Base-by-base conservation (phyloP, 2,888 invertebrate species). In the Catocala fraxini region DNA sequence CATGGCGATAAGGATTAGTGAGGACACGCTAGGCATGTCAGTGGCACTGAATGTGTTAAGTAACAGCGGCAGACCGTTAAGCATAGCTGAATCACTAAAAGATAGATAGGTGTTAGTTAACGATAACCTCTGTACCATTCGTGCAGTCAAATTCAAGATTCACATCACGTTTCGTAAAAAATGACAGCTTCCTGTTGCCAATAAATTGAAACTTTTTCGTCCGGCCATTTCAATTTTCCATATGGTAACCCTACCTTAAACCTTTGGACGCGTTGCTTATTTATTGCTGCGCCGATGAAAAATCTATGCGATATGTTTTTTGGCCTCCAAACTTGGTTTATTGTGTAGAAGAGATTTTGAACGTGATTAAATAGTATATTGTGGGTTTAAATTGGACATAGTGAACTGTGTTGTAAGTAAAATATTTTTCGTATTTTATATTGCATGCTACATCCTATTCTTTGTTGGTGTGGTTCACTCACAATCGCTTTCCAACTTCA, bases 261-360 rank as follows among this genome's bases (percentile, higher is more conserved):
- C 65, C 75, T 70, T 66, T 70, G 75, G 73, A 71, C 72, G 75
- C 73, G 66, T 65, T 80, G 78, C 77, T 85, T 86, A 85, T 85
- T 84, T 88, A 86, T 86, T 75, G 79, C 86, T 71, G 78, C 77
- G 71, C 77, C 81, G 80, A 86, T 87, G 84, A 83, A 82, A 85
- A 82, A 87, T 85, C 82, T 79, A 84, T 85, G 81, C 76, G 77
- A 79, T 79, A 80, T 79, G 77, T 79, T 82, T 82, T 75, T 71
- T 70, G 65, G 55, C 41, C 51, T 35, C 56, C 57, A 59, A 56
- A 54, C 52, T 69, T 52, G 57, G 57, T 59, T 25, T 63, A 49
- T 39, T 47, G 33, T 25, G 15, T 46, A 11, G 52, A n/a, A 35
- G 43, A 47, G 47, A 59, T 48, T 52, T 10, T 15, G 34, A 13